phyloP scores from a whole-genome alignment of 2,797 vertebrate genomes.

The Gymnothorax reevesii region DNA sequence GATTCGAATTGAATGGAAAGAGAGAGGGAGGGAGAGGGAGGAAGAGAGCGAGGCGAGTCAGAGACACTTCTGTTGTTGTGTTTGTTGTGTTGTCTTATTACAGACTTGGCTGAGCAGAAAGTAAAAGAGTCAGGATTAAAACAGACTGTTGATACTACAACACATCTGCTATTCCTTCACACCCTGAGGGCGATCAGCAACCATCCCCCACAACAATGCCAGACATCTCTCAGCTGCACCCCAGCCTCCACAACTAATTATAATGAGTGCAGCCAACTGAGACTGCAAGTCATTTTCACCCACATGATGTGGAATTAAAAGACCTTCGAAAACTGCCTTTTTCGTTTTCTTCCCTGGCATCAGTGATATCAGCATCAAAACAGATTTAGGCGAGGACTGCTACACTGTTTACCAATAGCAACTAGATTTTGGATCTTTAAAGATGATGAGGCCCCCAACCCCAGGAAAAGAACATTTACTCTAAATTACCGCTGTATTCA shows the following conservation, averaged over 20 bases:
- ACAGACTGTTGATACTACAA: constrained; percentile 1
- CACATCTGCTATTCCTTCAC: neutral
- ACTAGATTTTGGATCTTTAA: neutral
- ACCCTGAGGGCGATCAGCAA: neutral
- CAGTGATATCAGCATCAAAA: neutral
- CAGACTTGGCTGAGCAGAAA: constrained; percentile 6
- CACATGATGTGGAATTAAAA: constrained; percentile 62
- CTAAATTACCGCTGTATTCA: neutral
- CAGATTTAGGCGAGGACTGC: neutral
- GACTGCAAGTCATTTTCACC: constrained; percentile 47
- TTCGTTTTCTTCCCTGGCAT: neutral
- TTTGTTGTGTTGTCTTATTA: neutral
- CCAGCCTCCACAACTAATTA: constrained; percentile 58
- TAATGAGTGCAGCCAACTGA: constrained; percentile 46
- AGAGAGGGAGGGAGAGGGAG: neutral
- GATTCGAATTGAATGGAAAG: neutral
- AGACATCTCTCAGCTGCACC: constrained; percentile 36
- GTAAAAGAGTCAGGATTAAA: neutral
- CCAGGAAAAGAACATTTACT: neutral
- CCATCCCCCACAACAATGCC: neutral
- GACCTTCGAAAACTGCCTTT: constrained; percentile 51
- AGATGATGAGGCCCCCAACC: neutral
- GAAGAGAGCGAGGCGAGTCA: neutral
- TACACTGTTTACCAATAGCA: neutral
- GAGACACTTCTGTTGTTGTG: neutral